Evolutionary conservation across 1,140 invertebrate species (phyloP).

Genomic region (Pogonognathellus flavescens): DNA sequence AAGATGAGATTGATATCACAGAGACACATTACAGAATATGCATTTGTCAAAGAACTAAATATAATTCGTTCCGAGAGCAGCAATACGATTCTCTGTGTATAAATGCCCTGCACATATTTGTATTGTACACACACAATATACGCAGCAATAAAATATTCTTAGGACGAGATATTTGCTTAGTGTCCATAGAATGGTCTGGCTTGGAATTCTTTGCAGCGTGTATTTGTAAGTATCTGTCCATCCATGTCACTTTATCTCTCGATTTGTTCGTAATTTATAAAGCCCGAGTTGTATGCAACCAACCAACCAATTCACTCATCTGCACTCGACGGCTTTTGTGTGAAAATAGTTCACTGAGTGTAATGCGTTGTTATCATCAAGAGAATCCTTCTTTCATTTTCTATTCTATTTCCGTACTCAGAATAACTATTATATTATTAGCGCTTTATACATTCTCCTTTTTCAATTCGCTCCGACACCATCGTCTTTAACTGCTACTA

Average conservation of each 20-base stretch:
- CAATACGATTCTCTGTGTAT: too few relatives aligned
- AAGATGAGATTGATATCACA: conserved; percentile 1
- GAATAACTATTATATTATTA: conserved; percentile 38
- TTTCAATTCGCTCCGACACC: conserved; percentile 2
- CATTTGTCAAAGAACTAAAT: too few relatives aligned
- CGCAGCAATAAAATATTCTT: conserved; percentile 16
- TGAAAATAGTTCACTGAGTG: conserved; percentile 33
- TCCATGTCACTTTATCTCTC: conserved; percentile 30
- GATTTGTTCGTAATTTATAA: conserved; percentile 43
- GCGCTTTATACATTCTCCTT: conserved; percentile 14
- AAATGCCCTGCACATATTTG: too few relatives aligned
- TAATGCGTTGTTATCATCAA: conserved; percentile 45
- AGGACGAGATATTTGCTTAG: neutral
- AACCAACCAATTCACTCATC: conserved; percentile 35
- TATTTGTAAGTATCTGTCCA: conserved; percentile 31
- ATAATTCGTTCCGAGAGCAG: too few relatives aligned
- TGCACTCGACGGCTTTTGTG: conserved; percentile 48
- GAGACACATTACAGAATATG: too few relatives aligned
- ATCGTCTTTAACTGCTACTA: neutral
- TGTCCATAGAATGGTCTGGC: neutral
- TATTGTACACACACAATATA: neutral
- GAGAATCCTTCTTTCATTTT: conserved; percentile 36
- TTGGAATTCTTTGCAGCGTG: neutral
- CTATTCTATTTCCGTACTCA: conserved; percentile 14
- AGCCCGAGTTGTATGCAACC: neutral